phyloP scores from a whole-genome alignment of 1,140 invertebrate species.

The Chrysopa pallens region DNA sequence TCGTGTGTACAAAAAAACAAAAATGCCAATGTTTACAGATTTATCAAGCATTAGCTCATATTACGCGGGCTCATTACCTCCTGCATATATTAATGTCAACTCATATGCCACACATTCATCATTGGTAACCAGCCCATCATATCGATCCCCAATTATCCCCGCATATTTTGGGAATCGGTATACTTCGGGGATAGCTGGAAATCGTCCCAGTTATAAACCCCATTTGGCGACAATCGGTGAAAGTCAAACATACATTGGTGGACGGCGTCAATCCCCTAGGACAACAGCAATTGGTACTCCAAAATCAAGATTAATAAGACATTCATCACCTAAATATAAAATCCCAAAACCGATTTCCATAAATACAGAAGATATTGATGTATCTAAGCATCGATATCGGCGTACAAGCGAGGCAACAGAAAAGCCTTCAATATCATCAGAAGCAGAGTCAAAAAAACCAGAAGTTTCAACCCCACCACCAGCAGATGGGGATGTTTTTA shows the following conservation, averaged over 20 bases:
- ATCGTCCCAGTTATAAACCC: conserved; percentile 38
- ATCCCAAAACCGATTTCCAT: conserved; percentile 41
- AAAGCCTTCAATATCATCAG: conserved; percentile 23
- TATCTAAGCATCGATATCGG: conserved; percentile 41
- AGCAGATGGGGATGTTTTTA: conserved; percentile 14
- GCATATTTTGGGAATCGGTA: conserved; percentile 2
- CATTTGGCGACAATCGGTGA: conserved; percentile 56
- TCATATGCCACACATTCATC: conserved; percentile 38
- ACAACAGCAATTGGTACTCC: conserved; percentile 24
- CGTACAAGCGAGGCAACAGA: conserved; percentile 16
- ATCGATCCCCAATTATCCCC: conserved; percentile 2
- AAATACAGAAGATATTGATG: conserved; percentile 68
- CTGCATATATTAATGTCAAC: conserved; percentile 25
- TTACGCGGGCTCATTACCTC: conserved; percentile 26
- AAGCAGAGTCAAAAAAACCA: conserved; percentile 4
- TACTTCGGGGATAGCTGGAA: conserved; percentile 9
- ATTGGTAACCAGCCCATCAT: conserved; percentile 20
- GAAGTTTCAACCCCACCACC: conserved; percentile 9
- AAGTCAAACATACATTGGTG: conserved; percentile 20
- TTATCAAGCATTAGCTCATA: conserved; percentile 30
- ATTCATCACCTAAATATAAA: conserved; percentile 23
- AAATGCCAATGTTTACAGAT: conserved; percentile 37
- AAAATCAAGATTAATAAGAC: conserved; percentile 16
- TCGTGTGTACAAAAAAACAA: conserved; percentile 4
- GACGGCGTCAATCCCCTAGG: conserved; percentile 14